Percentiles rank a stretch among this genome's conserved stretches.
Evolutionary conservation across 2,113 vertebrate species (phyloP).

Genomic region (Ranitomeya imitator): DNA sequence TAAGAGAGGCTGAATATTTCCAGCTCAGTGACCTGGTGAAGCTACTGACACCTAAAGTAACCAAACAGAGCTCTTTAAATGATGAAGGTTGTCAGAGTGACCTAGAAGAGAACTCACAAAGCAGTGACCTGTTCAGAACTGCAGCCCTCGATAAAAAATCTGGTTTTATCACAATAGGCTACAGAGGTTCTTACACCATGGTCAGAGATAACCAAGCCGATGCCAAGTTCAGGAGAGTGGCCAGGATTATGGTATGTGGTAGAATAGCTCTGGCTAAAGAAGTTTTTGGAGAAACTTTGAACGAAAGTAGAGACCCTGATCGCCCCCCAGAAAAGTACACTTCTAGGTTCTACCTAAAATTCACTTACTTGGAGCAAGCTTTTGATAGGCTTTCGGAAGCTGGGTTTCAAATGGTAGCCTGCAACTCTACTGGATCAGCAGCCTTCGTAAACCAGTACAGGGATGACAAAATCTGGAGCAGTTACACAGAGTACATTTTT

Average conservation of each 20-base stretch:
- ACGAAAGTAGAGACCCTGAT: conserved; percentile 87
- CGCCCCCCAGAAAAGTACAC: conserved; percentile 87
- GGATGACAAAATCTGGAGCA: conserved; percentile 89
- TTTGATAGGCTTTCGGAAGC: conserved; percentile 85
- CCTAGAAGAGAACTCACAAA: conserved; percentile 81
- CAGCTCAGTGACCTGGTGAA: conserved; percentile 81
- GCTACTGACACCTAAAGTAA: conserved; percentile 79
- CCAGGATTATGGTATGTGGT: conserved; percentile 87
- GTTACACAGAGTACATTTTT: conserved; percentile 90
- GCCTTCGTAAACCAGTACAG: conserved; percentile 83
- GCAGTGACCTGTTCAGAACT: conserved; percentile 71
- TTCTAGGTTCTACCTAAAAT: conserved; percentile 89
- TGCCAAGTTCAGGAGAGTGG: conserved; percentile 85
- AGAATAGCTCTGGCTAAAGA: conserved; percentile 86
- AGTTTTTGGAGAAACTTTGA: conserved; percentile 85
- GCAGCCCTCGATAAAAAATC: conserved; percentile 75
- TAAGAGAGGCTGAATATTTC: conserved; percentile 85
- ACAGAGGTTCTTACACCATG: conserved; percentile 82
- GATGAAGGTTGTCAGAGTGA: conserved; percentile 88
- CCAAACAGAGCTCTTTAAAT: conserved; percentile 83
- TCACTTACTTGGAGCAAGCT: conserved; percentile 87
- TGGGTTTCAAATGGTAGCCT: conserved; percentile 82
- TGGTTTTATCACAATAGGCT: conserved; percentile 85
- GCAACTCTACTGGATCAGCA: conserved; percentile 78
- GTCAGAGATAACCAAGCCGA: conserved; percentile 83